phyloP scores from a whole-genome alignment of 2,888 invertebrate genomes.

The Branchellion lobata region DNA sequence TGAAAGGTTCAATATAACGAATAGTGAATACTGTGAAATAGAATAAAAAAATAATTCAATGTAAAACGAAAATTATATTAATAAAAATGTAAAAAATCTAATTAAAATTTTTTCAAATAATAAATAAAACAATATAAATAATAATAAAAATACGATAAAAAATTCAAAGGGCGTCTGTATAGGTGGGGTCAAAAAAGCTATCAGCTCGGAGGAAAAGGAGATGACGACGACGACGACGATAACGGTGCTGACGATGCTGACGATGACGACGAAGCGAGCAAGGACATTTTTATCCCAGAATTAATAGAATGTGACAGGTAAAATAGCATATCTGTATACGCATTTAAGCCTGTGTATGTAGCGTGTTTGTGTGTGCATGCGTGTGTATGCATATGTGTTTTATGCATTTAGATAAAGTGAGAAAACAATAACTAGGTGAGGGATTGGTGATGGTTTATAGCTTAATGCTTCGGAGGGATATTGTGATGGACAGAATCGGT shows the following conservation, averaged over 20 bases:
- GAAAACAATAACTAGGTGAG: background rate
- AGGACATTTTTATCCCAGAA: constrained; percentile 62
- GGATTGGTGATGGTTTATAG: too few relatives aligned
- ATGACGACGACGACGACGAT: constrained; percentile 49
- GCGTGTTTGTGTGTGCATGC: constrained; percentile 5
- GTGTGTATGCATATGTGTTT: background rate
- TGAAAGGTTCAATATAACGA: too few relatives aligned
- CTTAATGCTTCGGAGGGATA: too few relatives aligned
- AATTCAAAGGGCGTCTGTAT: constrained; percentile 73
- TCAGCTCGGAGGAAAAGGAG: constrained; percentile 79
- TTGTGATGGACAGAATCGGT: too few relatives aligned
- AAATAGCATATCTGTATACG: background rate
- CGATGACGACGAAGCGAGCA: constrained; percentile 60
- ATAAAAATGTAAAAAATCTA: too few relatives aligned
- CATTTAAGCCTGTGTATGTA: too few relatives aligned
- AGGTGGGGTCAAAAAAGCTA: constrained; percentile 92
- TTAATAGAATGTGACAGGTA: constrained; percentile 63
- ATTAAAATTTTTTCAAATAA: too few relatives aligned
- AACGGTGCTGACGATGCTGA: background rate
- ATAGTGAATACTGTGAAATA: too few relatives aligned
- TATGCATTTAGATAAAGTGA: constrained; percentile 7
- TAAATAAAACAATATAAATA: too few relatives aligned
- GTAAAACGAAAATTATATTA: too few relatives aligned
- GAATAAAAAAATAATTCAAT: too few relatives aligned
- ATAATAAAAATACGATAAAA: too few relatives aligned